Percentiles rank a stretch among this genome's conserved stretches.
Evolutionary conservation across 2,888 invertebrate species (phyloP).

Genomic region (Ochropleura leucogaster): DNA sequence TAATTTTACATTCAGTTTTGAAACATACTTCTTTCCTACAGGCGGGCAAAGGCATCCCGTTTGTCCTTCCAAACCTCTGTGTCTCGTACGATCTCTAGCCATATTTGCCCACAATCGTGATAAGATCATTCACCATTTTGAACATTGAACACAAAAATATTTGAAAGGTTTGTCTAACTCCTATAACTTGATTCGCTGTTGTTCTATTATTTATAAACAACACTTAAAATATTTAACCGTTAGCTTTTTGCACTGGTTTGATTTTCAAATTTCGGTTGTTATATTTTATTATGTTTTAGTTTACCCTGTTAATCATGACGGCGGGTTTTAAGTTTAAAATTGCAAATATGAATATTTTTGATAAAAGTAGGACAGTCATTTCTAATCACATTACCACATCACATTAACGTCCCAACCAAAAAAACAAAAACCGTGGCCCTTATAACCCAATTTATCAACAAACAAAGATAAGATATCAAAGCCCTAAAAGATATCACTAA

Average conservation of each 20-base stretch:
- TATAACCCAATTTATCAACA: conserved; percentile 68
- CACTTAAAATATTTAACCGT: no score
- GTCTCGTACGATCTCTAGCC: neutral
- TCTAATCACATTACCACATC: conserved; percentile 1
- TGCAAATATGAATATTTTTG: neutral
- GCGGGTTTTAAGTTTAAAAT: neutral
- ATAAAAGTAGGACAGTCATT: conserved; percentile 20
- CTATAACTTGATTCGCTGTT: neutral
- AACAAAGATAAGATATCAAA: conserved; percentile 67
- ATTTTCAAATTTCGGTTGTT: neutral
- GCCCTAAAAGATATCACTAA: conserved; percentile 73
- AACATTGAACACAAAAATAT: neutral
- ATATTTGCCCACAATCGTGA: neutral
- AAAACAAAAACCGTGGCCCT: conserved; percentile 42
- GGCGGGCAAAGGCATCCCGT: neutral
- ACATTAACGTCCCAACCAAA: conserved; percentile 13
- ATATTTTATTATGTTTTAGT: neutral
- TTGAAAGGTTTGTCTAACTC: neutral
- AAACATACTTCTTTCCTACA: neutral
- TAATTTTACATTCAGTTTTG: neutral
- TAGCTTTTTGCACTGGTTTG: no score
- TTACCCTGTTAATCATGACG: neutral
- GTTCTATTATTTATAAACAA: no score
- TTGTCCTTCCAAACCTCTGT: neutral
- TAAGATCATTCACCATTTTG: no score